A percentile compares a stretch with the other conserved stretches of the same genome.
Conservation (phyloP, 2,888 invertebrate genomes). For the Disparrhopalites patrizii region DNA sequence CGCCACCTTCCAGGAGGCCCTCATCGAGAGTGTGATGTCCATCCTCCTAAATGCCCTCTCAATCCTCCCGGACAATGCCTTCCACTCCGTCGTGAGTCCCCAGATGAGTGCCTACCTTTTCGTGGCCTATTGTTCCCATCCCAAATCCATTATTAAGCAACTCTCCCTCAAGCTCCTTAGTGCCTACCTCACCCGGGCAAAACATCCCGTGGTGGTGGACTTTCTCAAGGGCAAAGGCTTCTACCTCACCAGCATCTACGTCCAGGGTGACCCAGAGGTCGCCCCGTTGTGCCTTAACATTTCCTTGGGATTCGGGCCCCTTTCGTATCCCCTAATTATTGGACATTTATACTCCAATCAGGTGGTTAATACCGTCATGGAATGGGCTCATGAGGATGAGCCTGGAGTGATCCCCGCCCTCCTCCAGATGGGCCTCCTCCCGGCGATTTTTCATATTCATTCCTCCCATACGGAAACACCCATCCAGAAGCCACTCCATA, state of each 20-base stretch:
- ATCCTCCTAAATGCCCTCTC: constrained; percentile 45
- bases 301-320: constrained; percentile 45
- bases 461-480: background rate
- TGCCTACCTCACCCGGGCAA: constrained; percentile 42
- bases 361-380: constrained; percentile 38
- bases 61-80: constrained; percentile 46
- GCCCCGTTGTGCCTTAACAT: constrained; percentile 34
- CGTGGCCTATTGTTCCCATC: constrained; percentile 45
- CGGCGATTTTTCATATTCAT: constrained; percentile 38
- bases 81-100: constrained; percentile 39
- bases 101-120: constrained; percentile 42
- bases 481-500: constrained; percentile 33
- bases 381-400: constrained; percentile 43
- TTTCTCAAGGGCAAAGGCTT: constrained; percentile 44
- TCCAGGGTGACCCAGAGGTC: constrained; percentile 38
- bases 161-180: constrained; percentile 43
- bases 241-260: constrained; percentile 41
- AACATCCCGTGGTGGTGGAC: constrained; percentile 37
- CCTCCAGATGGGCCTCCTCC: constrained; percentile 43
- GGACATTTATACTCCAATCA: constrained; percentile 40
- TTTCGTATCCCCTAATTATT: constrained; percentile 41
- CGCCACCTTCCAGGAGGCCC: constrained; percentile 44
- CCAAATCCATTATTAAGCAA: constrained; percentile 38
- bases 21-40: constrained; percentile 46
- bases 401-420: constrained; percentile 38